Conservation (phyloP, 2,888 invertebrate species). For the Ichneumoninae sp. region DNA sequence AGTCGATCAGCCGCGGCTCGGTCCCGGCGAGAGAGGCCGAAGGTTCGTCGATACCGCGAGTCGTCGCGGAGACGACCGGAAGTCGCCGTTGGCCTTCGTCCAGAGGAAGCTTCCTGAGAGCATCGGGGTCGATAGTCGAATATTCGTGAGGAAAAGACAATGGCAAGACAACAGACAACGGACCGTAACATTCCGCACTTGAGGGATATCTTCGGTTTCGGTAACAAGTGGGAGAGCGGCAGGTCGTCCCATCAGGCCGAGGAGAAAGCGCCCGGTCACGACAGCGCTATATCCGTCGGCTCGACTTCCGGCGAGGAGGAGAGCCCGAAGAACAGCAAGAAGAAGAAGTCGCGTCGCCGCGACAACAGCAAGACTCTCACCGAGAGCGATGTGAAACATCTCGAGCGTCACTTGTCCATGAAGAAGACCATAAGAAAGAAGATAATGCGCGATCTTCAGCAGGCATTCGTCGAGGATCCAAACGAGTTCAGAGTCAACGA, state of each 20-base stretch:
- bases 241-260: slow-evolving; percentile 76
- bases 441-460: slow-evolving; percentile 93
- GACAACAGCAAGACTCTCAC: slow-evolving; percentile 89
- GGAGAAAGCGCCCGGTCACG: slow-evolving; percentile 82
- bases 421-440: slow-evolving; percentile 94
- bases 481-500: slow-evolving; percentile 90
- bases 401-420: slow-evolving; percentile 93
- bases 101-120: slow-evolving; percentile 12
- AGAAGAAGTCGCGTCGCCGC: slow-evolving; percentile 87
- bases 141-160: slow-evolving; percentile 57
- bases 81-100: slow-evolving; percentile 23
- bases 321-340: slow-evolving; percentile 85
- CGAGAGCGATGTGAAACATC: slow-evolving; percentile 89
- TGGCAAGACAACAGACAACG: slow-evolving; percentile 85
- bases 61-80: slow-evolving; percentile 35
- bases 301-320: slow-evolving; percentile 83
- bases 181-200: slow-evolving; percentile 92
- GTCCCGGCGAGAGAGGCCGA: slow-evolving; percentile 45
- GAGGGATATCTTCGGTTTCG: slow-evolving; percentile 90
- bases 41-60: slow-evolving; percentile 47
- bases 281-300: slow-evolving; percentile 83
- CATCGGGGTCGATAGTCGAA: neutral
- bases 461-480: slow-evolving; percentile 90
- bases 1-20: slow-evolving; percentile 49
- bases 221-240: slow-evolving; percentile 83